Percentiles rank a stretch among this genome's conserved stretches.
These are phyloP conservation scores for Archegozetes longisetosus DNA, from an alignment of 1,140 invertebrate genomes.

Conservation along the genomic window DNA sequence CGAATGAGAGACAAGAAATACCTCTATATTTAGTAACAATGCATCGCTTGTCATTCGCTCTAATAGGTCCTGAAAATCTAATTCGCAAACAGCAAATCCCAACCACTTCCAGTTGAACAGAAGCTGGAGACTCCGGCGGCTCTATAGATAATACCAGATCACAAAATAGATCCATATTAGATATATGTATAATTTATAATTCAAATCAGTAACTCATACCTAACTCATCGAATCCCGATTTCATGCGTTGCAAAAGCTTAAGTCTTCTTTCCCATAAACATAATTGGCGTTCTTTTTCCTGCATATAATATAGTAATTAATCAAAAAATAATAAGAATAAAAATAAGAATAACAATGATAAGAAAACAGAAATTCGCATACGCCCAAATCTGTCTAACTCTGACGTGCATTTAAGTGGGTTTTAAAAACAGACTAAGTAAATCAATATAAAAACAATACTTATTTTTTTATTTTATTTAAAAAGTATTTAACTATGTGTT, in stretches of 20 bases:
- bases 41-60: slow-evolving; percentile 40
- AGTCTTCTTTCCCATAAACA: slow-evolving; percentile 69
- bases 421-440: too few relatives aligned
- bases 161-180: too few relatives aligned
- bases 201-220: slow-evolving; percentile 34
- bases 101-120: slow-evolving; percentile 63
- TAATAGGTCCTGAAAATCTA: slow-evolving; percentile 48
- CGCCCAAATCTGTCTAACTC: too few relatives aligned
- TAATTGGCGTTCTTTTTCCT: slow-evolving; percentile 60
- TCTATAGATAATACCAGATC: slow-evolving; percentile 35
- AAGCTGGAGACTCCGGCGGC: slow-evolving; percentile 55
- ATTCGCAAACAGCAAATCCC: slow-evolving; percentile 57
- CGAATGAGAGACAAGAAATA: slow-evolving; percentile 26
- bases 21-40: slow-evolving; percentile 79
- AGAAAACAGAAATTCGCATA: too few relatives aligned
- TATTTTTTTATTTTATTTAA: not conserved
- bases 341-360: slow-evolving; percentile 6
- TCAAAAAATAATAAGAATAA: slow-evolving; percentile 15
- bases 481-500: too few relatives aligned
- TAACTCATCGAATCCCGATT: slow-evolving; percentile 46
- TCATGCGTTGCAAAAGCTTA: slow-evolving; percentile 56
- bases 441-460: too few relatives aligned
- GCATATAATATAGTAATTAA: not conserved
- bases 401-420: not conserved
- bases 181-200: too few relatives aligned